These are phyloP conservation scores for Aphodius granarius DNA, from an alignment of 2,888 invertebrate species.

Conservation along the genomic window DNA sequence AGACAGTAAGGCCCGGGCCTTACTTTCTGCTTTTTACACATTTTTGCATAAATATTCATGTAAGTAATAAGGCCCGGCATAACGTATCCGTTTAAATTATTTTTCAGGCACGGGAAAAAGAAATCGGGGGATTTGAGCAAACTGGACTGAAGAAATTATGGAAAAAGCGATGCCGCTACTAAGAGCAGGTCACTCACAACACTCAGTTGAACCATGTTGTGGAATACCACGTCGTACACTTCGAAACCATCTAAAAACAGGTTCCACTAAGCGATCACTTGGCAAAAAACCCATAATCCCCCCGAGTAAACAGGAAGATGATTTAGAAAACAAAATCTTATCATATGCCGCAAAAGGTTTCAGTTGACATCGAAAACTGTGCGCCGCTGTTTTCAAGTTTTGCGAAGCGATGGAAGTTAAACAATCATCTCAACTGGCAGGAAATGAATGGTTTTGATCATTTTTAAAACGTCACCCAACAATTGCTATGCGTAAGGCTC, in stretches of 20 bases:
- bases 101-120: slow-evolving; percentile 7
- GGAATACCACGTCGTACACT: slow-evolving; percentile 24
- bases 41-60: too few relatives aligned
- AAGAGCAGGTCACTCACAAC: slow-evolving; percentile 21
- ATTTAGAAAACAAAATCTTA: slow-evolving; percentile 5
- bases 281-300: slow-evolving; percentile 12
- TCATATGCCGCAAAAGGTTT: slow-evolving; percentile 4
- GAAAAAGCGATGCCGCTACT: slow-evolving; percentile 20
- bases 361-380: background rate
- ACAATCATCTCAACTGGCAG: slow-evolving; percentile 4
- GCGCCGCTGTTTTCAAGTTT: slow-evolving; percentile 11
- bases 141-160: slow-evolving; percentile 29
- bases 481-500: slow-evolving; percentile 2
- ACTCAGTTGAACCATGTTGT: slow-evolving; percentile 18
- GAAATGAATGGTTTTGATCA: slow-evolving; percentile 16
- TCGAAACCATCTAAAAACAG: slow-evolving; percentile 21
- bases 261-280: slow-evolving; percentile 15
- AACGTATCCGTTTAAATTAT: too few relatives aligned
- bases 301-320: slow-evolving; percentile 5
- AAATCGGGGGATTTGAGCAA: slow-evolving; percentile 23
- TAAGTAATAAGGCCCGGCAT: too few relatives aligned
- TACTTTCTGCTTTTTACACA: too few relatives aligned
- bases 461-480: slow-evolving; percentile 12
- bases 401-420: slow-evolving; percentile 3
- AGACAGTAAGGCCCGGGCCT: too few relatives aligned